Evolutionary conservation across 1,140 invertebrate species (phyloP), one percentile per base, ranked within the genome.

Genomic region (Linepithema humile): DNA sequence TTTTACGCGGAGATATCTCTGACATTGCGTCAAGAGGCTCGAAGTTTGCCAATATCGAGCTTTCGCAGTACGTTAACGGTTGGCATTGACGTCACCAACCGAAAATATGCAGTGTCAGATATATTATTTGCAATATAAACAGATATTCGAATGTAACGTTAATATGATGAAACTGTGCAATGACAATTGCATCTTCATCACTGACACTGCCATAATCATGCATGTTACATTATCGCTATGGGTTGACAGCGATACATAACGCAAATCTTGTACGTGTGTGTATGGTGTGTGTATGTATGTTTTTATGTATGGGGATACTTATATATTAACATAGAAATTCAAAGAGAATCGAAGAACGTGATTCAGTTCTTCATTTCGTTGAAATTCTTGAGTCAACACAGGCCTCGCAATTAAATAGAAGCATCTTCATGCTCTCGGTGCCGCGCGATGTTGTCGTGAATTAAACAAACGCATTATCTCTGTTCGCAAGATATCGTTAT

Each of bases 251-350:
- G 7, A 73, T 15, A 38, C n/a, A 3, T 32, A 35, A 1, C 15
- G 38, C 29, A 35, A 60, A 45, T n/a, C n/a, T n/a, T n/a, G n/a
- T n/a, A n/a, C n/a, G n/a, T n/a, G n/a, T n/a, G n/a, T n/a, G n/a
- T n/a, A n/a, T n/a, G n/a, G n/a, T n/a, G n/a, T n/a, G 40, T 38
- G 53, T 23, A 20, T 50, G 53, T 10, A 15, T 29, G n/a, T 32
- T 2, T 7, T 17, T 38, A 29, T 59, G 9, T 2, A n/a, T 17
- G 6, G 12, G 48, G 3, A 45, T 60, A 75, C 17, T 23, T 77
- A 50, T 26, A 40, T 17, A 38, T 65, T 64, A 77, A 53, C 74
- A 50, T 38, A 53, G 20, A 65, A 65, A 64, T 53, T 65, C 3
- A 20, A 20, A 23, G 17, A 38, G 17, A 15, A 60, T 64, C 55